Percentiles rank a stretch among this genome's conserved stretches.
Evolutionary conservation across 2,113 vertebrate genomes (phyloP).

Genomic region (Cricetomys ansorgei): DNA sequence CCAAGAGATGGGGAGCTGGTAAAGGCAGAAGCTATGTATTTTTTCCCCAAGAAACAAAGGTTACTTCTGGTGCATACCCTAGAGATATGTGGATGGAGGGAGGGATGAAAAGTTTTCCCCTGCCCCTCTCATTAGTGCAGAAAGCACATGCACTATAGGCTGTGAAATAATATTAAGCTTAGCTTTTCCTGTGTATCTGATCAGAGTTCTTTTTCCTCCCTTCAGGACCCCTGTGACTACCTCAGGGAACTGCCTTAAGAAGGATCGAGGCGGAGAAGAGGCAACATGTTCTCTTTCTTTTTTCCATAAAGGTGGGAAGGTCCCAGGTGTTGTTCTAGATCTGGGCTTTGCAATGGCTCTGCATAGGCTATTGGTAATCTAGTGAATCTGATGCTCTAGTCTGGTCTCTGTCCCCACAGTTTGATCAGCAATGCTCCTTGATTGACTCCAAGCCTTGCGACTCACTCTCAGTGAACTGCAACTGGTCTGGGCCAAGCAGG

Average conservation of each 20-base stretch:
- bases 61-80: neutral
- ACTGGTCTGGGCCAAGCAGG: neutral
- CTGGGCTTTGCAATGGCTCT: neutral
- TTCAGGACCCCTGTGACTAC: neutral
- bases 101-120: neutral
- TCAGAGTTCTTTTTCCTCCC: neutral
- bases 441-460: neutral
- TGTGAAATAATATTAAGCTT: neutral
- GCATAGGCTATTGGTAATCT: neutral
- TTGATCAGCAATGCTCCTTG: neutral
- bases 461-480: neutral
- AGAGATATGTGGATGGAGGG: too few species aligned
- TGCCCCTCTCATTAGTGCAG: neutral
- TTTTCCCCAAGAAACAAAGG: neutral
- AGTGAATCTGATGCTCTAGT: neutral
- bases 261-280: fast-evolving
- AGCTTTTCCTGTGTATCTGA: neutral
- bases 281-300: neutral
- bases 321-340: neutral
- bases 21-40: neutral
- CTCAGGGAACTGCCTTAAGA: neutral
- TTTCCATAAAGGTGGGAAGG: neutral
- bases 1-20: neutral
- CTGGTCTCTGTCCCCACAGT: neutral
- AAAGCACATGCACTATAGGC: neutral